Evolutionary conservation across 1,140 invertebrate genomes (phyloP), one percentile per base, ranked within the genome.

Genomic region (Druon quercuslanigerum): DNA sequence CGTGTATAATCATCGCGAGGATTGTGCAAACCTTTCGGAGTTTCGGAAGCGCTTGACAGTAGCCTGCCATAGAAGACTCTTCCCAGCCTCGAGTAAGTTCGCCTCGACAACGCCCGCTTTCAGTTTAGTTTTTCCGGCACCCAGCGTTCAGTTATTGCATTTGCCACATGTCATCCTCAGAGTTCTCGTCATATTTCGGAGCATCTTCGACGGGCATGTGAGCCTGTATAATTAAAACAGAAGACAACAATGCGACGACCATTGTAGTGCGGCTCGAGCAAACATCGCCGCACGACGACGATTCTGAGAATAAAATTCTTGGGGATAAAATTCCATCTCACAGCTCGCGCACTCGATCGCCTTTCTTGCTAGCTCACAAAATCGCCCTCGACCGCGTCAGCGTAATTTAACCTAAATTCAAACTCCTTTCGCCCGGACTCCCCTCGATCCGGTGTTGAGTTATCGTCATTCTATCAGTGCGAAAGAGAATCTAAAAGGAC

Each of bases 11-110:
- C 70, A 71, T 73, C 71, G 72, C 51, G 73, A 72, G 77, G 79
- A 78, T 74, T 79, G 81, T 80, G 73, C 51, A 77, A 74, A 76
- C 75, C 70, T 78, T 80, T 76, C 40, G 14, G 40, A 75, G 75
- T 79, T 80, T 82, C 72, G 70, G 72, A 54, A 75, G 66, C 71
- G 76, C 73, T 85, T 84, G 84, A 86, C 85, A 84, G 83, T 79
- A 79, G 82, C 70, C 70, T 40, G 72, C 74, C 56, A 70, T 74
- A 72, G 74, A 70, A 73, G 71, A 81, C 70, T 76, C 51, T 75
- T 77, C 60, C 40, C 52, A 75, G 72, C 74, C 71, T 73, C 74
- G 56, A 60, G 77, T 81, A 81, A 81, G 80, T 81, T 73, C 54
- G 54, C 60, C 72, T 50, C 70, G 74, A 76, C 74, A 76, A 33